Percentiles rank a stretch among this genome's conserved stretches.
These are phyloP conservation scores for Idaea straminata DNA, from an alignment of 2,888 invertebrate species.

Conservation along the genomic window DNA sequence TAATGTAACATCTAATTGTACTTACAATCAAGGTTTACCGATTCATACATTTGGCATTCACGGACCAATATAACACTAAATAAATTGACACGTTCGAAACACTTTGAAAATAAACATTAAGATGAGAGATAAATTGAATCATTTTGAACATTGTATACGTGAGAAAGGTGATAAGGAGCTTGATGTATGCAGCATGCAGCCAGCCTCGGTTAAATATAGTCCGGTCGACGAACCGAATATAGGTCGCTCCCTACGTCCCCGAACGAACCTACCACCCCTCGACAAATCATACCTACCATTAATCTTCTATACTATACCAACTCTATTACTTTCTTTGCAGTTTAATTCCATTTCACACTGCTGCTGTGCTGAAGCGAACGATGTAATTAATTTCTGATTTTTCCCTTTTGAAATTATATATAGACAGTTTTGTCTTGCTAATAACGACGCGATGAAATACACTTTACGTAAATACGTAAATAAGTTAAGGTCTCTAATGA, in stretches of 20 bases:
- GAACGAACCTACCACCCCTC: conserved; percentile 23
- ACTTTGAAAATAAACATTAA: conserved; percentile 23
- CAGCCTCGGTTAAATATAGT: conserved; percentile 65
- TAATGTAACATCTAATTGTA: conserved; percentile 14
- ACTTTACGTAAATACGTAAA: conserved; percentile 14
- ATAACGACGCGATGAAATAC: conserved; percentile 7
- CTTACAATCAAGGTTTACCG: conserved; percentile 24
- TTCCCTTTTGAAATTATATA: background rate
- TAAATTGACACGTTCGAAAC: conserved; percentile 24
- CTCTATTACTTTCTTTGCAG: conserved; percentile 19
- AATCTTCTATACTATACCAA: background rate
- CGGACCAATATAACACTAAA: conserved; percentile 11
- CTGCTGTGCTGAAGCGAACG: conserved; percentile 6
- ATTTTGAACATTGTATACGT: conserved; percentile 30
- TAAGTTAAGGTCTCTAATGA: conserved; percentile 22
- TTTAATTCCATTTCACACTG: conserved; percentile 23
- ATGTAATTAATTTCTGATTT: background rate
- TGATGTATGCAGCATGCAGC: conserved; percentile 59
- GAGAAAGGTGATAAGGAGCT: conserved; percentile 46
- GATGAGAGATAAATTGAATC: conserved; percentile 30
- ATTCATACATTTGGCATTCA: conserved; percentile 12
- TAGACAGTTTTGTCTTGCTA: background rate
- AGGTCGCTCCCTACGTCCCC: conserved; percentile 56
- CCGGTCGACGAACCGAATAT: conserved; percentile 68
- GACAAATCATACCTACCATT: conserved; percentile 28